Conservation (phyloP, 2,888 invertebrate genomes). For the Mactromeris polynyma region DNA sequence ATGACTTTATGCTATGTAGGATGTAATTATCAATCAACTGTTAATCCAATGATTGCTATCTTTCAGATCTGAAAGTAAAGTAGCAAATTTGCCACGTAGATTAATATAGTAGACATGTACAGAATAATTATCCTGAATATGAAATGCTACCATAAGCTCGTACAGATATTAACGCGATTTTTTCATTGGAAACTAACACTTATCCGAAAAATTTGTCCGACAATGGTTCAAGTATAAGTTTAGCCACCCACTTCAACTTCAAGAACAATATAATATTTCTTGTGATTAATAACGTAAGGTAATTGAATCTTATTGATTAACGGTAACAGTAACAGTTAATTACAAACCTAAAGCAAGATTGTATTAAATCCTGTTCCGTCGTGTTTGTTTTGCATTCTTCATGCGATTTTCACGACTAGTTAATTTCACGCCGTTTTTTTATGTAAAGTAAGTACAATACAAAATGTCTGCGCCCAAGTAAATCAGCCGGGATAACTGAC, state of each 20-base stretch:
- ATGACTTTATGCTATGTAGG: neutral
- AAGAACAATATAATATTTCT: neutral
- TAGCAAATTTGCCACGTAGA: no score
- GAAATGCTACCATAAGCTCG: no score
- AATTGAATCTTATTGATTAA: neutral
- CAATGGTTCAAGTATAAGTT: neutral
- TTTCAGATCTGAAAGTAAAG: no score
- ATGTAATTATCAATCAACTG: neutral
- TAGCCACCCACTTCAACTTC: neutral
- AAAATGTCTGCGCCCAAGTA: slow-evolving; percentile 48
- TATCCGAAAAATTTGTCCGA: no score
- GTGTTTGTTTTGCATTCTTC: slow-evolving; percentile 14
- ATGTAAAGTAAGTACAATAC: slow-evolving; percentile 38
- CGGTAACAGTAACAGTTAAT: neutral
- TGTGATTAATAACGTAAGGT: neutral
- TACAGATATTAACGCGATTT: no score
- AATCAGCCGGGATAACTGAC: neutral
- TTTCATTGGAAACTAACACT: no score
- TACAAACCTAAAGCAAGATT: neutral
- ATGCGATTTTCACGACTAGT: neutral
- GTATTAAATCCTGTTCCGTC: neutral
- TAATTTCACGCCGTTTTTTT: neutral
- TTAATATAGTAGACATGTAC: no score
- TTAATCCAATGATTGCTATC: neutral
- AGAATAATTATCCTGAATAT: no score